Base-by-base conservation (phyloP, 2,113 vertebrate genomes). In the Salvelinus fontinalis region DNA sequence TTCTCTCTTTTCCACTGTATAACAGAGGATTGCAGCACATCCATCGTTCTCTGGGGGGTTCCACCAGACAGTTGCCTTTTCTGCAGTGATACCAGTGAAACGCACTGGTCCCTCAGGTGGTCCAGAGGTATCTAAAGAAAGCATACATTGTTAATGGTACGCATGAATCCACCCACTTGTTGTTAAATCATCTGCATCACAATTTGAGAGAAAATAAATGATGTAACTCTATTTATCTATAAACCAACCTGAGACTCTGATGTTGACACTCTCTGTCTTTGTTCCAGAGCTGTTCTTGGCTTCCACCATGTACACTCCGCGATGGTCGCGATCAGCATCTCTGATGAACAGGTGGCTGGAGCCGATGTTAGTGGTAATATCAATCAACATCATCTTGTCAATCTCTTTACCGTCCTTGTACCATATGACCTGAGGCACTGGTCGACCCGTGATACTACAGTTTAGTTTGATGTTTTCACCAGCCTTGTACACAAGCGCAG, bases 1-100 rank as follows among this genome's bases (percentile, higher is more conserved):
- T 89, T 99, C 97, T 81, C 98, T 95, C 88, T 99, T 99, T 91
- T 99, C 98, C 90, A 99, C 95, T 66, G 96, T 79, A 70, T 99
- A 99, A 89, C 97, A 94, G 69, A 92, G 96, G 81, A 99, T 83
- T 8, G 93, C 92, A 80, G 97, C 91, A 78, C 97, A 99, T 70
- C 97, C 98, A 8, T 99, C 98, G 67, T 98, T 99, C 71, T 95
- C 95, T 0, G 98, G 97, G 14, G 97, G 95, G 16, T 96, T 96
- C 97, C 97, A 99, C 97, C 97, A 99, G 68, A 99, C 91, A 0
- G 95, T 96, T 87, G 96, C 94, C 90, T 97, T 98, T 86, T 99
- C 97, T 66, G 97, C 96, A 11, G 94, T 96, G 74, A 99, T 93
- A 70, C 95, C 97, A n/a, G 96, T 99, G 87, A 98, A 99, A 75